phyloP scores from a whole-genome alignment of 2,113 vertebrate genomes.

The Cinclus cinclus region DNA sequence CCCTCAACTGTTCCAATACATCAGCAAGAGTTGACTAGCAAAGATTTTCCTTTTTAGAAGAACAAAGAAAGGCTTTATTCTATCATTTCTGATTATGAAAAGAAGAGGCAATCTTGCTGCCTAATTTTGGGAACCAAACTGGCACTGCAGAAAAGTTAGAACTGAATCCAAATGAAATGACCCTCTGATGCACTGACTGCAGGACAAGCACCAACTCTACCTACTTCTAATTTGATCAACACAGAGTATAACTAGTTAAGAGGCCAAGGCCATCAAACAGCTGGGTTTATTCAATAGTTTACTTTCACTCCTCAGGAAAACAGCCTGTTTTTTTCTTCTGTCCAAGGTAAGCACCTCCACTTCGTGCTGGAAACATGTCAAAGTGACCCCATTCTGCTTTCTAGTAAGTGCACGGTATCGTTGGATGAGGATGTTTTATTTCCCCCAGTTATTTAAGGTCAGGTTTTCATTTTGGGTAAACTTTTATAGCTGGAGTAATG shows the following conservation, averaged over 20 bases:
- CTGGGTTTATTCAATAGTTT: not conserved
- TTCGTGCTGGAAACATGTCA: not conserved
- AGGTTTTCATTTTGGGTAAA: not conserved
- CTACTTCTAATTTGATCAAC: not conserved
- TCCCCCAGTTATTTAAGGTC: not conserved
- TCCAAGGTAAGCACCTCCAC: not conserved
- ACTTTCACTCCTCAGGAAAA: not conserved
- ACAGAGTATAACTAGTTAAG: not conserved
- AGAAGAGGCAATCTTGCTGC: not conserved
- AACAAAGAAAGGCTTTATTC: slow-evolving; percentile 14
- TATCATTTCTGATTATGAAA: not conserved
- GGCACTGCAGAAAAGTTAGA: not conserved
- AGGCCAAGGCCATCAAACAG: not conserved
- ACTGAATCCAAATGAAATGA: not conserved
- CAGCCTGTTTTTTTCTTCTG: not conserved
- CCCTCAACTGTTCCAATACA: not conserved
- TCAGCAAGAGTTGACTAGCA: not conserved
- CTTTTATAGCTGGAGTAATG: not conserved
- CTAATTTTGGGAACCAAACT: not conserved
- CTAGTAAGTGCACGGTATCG: not conserved
- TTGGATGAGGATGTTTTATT: not conserved
- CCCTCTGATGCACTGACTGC: not conserved
- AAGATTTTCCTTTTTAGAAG: not conserved
- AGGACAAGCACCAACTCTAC: not conserved
- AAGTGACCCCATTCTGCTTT: not conserved